Base-by-base conservation (phyloP, 2,113 vertebrate species). In the Porphyrio hochstetteri region DNA sequence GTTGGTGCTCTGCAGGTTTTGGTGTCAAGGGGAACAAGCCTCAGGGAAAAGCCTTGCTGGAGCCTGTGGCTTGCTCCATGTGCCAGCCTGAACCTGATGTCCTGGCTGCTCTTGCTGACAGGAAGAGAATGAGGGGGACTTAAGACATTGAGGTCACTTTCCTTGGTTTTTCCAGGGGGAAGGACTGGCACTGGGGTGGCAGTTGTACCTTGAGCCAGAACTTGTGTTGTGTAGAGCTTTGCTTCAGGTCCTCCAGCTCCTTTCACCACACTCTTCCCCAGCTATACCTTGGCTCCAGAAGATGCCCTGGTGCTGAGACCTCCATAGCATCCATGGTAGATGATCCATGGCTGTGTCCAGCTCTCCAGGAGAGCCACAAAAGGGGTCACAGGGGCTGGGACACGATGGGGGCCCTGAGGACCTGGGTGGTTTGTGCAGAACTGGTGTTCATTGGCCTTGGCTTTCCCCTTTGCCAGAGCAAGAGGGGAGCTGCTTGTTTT, bases 281-380 rank as follows among this genome's bases (percentile, higher is more conserved):
- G 9, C 46, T 53, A n/a, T n/a, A n/a, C n/a, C n/a, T n/a, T 40
- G 40, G 40, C 10, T 40, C 11, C 11, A 10, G 13, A 3, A 7
- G 35, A 8, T 16, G 12, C 24, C 10, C 27, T 23, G 6, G 46
- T 19, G 31, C 83, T 0, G 33, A 36, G 27, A 28, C 31, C 20
- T 33, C 25, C 5, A 2, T 14, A 10, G 31, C 42, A 1, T 36
- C 44, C 31, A 31, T 1, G 6, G 52, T 4, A 28, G 42, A 13
- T 20, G 33, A 33, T 46, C 65, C 5, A 0, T 5, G 33, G 18
- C 20, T 0, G 0, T 9, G 16, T 9, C 2, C 7, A 1, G 55
- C n/a, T 19, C 38, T 61, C 14, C 2, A 3, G 36, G 33, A 33
- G 56, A 12, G 46, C 46, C 9, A 3, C 1, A 0, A 6, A 21